phyloP scores from a whole-genome alignment of 2,113 vertebrate genomes.

The Nothocercus julius region DNA sequence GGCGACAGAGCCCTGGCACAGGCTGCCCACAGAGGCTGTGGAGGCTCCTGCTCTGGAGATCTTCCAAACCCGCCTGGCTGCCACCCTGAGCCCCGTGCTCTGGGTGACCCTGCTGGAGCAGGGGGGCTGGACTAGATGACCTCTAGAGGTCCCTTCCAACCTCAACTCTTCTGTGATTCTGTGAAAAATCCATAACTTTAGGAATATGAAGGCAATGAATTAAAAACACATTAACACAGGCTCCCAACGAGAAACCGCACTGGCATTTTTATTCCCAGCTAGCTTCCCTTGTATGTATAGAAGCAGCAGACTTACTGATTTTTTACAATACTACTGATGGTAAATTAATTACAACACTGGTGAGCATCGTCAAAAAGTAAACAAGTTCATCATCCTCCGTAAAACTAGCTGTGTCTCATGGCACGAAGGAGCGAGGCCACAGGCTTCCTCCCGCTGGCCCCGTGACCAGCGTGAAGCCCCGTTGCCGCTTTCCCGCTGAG shows the following conservation, averaged over 20 bases:
- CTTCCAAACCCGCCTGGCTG: too few relatives aligned
- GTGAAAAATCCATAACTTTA: not conserved
- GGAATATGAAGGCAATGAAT: not conserved
- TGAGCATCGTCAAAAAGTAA: rapidly evolving
- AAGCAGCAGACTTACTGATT: not conserved
- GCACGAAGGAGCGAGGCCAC: rapidly evolving
- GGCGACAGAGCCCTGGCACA: too few relatives aligned
- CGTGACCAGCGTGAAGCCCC: not conserved
- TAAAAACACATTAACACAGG: not conserved
- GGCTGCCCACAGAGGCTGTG: too few relatives aligned
- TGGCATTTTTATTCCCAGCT: not conserved
- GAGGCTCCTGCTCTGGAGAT: too few relatives aligned
- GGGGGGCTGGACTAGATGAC: too few relatives aligned
- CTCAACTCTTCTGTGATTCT: too few relatives aligned
- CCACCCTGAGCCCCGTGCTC: too few relatives aligned
- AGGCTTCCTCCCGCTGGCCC: rapidly evolving
- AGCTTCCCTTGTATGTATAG: rapidly evolving
- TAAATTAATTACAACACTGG: not conserved
- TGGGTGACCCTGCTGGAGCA: too few relatives aligned
- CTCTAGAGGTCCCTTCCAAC: too few relatives aligned
- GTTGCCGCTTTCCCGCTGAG: not conserved
- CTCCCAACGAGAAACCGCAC: not conserved
- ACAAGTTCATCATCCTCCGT: not conserved
- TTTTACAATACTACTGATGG: not conserved
- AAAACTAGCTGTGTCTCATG: not conserved